Evolutionary conservation across 92 coral and sea anemone genomes (phyloP).

Genomic region (Epizoanthus scotinus): DNA sequence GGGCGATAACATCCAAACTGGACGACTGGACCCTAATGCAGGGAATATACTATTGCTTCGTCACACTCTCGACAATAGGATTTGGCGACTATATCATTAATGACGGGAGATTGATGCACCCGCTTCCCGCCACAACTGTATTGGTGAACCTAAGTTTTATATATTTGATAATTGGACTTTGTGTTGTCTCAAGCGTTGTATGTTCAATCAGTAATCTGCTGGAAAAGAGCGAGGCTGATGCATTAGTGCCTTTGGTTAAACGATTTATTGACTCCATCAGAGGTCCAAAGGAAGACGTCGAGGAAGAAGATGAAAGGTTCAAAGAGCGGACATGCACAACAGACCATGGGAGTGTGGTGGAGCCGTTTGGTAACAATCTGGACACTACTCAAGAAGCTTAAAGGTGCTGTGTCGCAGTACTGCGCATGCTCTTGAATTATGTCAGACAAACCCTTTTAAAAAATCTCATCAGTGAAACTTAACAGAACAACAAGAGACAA

Average conservation of each 20-base stretch:
- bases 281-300: neutral
- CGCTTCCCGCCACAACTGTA: neutral
- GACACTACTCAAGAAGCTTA: neutral
- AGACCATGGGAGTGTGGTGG: slow-evolving; percentile 10
- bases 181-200: slow-evolving; percentile 50
- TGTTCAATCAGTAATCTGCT: slow-evolving; percentile 42
- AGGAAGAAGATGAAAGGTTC: neutral
- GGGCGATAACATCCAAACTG: slow-evolving; percentile 4
- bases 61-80: slow-evolving; percentile 45
- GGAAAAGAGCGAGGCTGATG: slow-evolving; percentile 34
- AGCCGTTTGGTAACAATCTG: neutral
- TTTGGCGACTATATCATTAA: slow-evolving; percentile 52
- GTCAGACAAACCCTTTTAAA: too few relatives aligned
- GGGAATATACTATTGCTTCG: slow-evolving; percentile 46
- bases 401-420: too few relatives aligned
- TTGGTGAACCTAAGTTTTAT: slow-evolving; percentile 18
- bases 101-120: slow-evolving; percentile 23
- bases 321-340: slow-evolving; percentile 5
- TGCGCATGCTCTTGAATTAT: too few relatives aligned
- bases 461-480: too few relatives aligned
- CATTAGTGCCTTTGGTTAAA: slow-evolving; percentile 2
- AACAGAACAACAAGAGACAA: too few relatives aligned
- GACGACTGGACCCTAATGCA: slow-evolving; percentile 52
- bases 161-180: slow-evolving; percentile 39
- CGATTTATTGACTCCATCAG: slow-evolving; percentile 8